phyloP scores from a whole-genome alignment of 2,888 invertebrate genomes.

The Balanococcus diminutus region DNA sequence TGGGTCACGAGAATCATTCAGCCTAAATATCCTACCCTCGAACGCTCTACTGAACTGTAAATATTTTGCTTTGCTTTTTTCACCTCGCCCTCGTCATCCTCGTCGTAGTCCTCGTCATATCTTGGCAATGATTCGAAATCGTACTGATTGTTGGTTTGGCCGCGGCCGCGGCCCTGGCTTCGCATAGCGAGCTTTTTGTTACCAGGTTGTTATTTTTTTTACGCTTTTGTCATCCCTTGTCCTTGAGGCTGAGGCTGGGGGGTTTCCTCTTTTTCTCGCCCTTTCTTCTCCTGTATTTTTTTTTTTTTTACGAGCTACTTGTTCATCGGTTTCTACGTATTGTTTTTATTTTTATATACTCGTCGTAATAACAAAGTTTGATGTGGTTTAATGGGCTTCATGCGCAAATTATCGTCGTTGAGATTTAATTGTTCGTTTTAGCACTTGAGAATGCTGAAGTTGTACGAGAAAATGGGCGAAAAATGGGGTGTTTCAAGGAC shows the following conservation, averaged over 20 bases:
- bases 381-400: background rate
- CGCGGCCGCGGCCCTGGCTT: background rate
- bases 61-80: conserved; percentile 16
- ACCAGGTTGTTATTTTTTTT: background rate
- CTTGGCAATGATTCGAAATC: conserved; percentile 9
- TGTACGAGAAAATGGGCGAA: too few species aligned
- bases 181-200: background rate
- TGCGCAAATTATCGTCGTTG: background rate
- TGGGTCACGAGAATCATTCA: conserved; percentile 48
- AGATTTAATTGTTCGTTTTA: background rate
- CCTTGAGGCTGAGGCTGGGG: background rate
- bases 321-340: background rate
- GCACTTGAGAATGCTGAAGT: too few species aligned
- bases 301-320: conserved; percentile 32
- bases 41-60: conserved; percentile 26
- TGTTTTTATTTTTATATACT: background rate
- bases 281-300: too few species aligned
- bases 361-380: background rate
- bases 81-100: background rate
- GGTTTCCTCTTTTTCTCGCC: too few species aligned
- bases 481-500: too few species aligned
- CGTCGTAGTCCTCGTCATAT: background rate
- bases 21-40: conserved; percentile 32
- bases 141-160: conserved; percentile 10
- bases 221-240: background rate